These are phyloP conservation scores for Tachina lurida DNA, from an alignment of 2,888 invertebrate species.

Conservation along the genomic window DNA sequence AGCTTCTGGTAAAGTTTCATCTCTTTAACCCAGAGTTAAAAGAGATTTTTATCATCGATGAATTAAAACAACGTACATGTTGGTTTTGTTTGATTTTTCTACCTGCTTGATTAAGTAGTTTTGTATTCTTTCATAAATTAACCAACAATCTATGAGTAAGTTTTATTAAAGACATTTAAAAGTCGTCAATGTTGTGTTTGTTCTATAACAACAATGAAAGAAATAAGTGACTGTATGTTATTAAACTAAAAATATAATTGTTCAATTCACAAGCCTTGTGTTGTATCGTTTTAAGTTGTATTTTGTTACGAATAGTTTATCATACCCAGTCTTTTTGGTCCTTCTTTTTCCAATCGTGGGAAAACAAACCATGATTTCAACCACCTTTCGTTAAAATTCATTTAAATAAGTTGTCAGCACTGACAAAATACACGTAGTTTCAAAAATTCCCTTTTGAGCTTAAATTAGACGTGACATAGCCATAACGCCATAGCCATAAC, in stretches of 20 bases:
- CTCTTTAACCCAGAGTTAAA: slow-evolving; percentile 61
- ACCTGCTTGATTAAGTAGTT: slow-evolving; percentile 33
- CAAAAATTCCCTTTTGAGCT: too few relatives aligned
- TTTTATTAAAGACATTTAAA: slow-evolving; percentile 2
- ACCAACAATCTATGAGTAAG: slow-evolving; percentile 46
- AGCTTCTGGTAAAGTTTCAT: slow-evolving; percentile 58
- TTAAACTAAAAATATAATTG: not conserved
- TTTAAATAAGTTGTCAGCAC: too few relatives aligned
- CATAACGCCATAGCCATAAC: too few relatives aligned
- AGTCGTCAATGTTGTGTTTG: slow-evolving; percentile 13
- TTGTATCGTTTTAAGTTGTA: too few relatives aligned
- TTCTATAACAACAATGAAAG: slow-evolving; percentile 49
- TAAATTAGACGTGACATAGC: too few relatives aligned
- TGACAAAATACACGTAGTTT: too few relatives aligned
- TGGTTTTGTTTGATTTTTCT: slow-evolving; percentile 30
- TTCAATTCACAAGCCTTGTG: too few relatives aligned
- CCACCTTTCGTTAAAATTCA: too few relatives aligned
- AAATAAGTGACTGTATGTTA: not conserved
- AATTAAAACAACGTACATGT: slow-evolving; percentile 58
- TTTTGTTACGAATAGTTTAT: too few relatives aligned
- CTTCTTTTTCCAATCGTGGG: too few relatives aligned
- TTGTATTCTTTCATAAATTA: slow-evolving; percentile 61
- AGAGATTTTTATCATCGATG: slow-evolving; percentile 61
- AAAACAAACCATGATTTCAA: too few relatives aligned
- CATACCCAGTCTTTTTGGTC: too few relatives aligned